A percentile compares a stretch with the other conserved stretches of the same genome.
Conservation (phyloP, 1,140 invertebrate genomes). For the Dinoponera quadriceps region DNA sequence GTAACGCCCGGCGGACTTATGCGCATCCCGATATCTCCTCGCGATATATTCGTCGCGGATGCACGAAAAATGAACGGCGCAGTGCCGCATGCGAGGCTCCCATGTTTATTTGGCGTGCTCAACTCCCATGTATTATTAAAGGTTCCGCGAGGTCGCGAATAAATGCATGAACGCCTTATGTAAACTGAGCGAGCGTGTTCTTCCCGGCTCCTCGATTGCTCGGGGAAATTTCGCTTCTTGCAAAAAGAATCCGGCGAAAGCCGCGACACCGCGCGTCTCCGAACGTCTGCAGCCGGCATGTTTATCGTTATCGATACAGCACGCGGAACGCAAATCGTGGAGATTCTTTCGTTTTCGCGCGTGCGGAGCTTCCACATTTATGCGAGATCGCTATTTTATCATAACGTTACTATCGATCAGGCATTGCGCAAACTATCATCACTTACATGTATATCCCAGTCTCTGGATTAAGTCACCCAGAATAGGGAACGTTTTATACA, state of each 20-base stretch:
- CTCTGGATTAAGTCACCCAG: too few relatives aligned
- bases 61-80: slow-evolving; percentile 40
- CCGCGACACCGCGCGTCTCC: neutral
- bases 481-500: too few relatives aligned
- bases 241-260: slow-evolving; percentile 48
- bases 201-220: slow-evolving; percentile 52
- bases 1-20: slow-evolving; percentile 34
- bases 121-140: slow-evolving; percentile 68
- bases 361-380: neutral
- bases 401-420: neutral
- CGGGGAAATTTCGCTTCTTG: slow-evolving; percentile 39
- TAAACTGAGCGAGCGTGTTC: slow-evolving; percentile 40
- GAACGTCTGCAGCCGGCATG: slow-evolving; percentile 31
- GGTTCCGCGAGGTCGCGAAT: slow-evolving; percentile 53
- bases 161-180: slow-evolving; percentile 70
- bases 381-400: neutral
- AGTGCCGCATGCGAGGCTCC: neutral
- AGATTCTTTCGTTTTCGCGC: slow-evolving; percentile 3
- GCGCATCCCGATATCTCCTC: slow-evolving; percentile 42
- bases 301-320: slow-evolving; percentile 57
- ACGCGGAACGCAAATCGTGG: neutral
- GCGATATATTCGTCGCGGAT: slow-evolving; percentile 33
- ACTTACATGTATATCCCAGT: neutral
- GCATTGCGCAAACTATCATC: neutral
- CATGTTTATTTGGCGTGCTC: slow-evolving; percentile 36